These are phyloP conservation scores for Bombus sibiricus DNA, from an alignment of 1,140 invertebrate species.

Conservation along the genomic window DNA sequence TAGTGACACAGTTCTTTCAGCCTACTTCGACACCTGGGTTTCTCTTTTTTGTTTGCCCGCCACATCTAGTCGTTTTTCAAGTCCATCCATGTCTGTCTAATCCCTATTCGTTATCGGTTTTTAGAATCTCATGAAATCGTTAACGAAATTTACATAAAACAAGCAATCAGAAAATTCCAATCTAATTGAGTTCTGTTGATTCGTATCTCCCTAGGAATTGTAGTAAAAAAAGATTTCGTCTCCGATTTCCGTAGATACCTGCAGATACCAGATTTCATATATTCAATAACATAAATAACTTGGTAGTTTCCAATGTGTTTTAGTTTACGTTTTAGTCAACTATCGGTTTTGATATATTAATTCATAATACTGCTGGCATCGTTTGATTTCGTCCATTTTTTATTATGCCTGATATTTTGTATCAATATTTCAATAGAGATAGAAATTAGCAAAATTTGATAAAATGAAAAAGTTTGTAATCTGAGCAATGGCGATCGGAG, in stretches of 20 bases:
- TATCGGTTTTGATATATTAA: background rate
- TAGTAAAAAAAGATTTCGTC: background rate
- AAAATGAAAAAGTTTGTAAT: too few species aligned
- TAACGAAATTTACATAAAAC: background rate
- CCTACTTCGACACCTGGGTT: slow-evolving; percentile 32
- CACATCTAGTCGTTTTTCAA: background rate
- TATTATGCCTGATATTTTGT: too few species aligned
- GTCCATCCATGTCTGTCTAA: too few species aligned
- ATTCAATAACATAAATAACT: background rate
- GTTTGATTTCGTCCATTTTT: too few species aligned
- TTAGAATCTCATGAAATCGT: background rate
- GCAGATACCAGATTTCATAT: too few species aligned
- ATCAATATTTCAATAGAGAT: too few species aligned
- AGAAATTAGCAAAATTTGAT: background rate
- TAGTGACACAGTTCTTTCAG: slow-evolving; percentile 14
- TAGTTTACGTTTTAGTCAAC: background rate
- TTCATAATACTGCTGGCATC: too few species aligned
- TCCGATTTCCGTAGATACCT: background rate
- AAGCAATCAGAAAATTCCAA: background rate
- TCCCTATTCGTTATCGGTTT: background rate
- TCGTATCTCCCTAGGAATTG: background rate
- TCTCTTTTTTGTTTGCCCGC: slow-evolving; percentile 15
- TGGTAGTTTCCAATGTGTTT: too few species aligned
- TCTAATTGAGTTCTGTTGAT: background rate
- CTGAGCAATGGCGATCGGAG: background rate